phyloP scores from a whole-genome alignment of 1,140 invertebrate genomes.

The Macrosteles quadrilineatus region DNA sequence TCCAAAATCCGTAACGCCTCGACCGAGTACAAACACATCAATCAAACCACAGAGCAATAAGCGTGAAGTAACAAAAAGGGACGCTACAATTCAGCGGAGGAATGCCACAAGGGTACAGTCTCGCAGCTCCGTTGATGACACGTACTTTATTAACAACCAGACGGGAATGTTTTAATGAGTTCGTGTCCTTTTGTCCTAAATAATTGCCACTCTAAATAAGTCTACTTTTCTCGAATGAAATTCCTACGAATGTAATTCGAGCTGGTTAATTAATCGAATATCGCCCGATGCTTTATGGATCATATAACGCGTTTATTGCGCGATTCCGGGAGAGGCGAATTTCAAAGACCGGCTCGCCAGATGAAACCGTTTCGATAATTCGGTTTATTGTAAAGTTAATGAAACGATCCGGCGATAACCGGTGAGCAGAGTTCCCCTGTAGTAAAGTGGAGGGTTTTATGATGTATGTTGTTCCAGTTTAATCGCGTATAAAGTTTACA shows the following conservation, averaged over 20 bases:
- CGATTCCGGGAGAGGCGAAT: too few relatives aligned
- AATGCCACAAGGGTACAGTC: background rate
- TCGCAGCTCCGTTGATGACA: background rate
- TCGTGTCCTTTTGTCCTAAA: conserved; percentile 6
- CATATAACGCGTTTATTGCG: too few relatives aligned
- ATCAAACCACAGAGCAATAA: background rate
- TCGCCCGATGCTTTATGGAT: too few relatives aligned
- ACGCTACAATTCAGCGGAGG: background rate
- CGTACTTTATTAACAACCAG: conserved; percentile 1
- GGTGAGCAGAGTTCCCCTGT: too few relatives aligned
- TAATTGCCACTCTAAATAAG: background rate
- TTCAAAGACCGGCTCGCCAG: too few relatives aligned
- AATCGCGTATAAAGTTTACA: too few relatives aligned
- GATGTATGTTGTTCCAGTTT: too few relatives aligned
- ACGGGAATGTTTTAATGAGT: conserved; percentile 4
- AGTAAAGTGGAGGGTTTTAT: too few relatives aligned
- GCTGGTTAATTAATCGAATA: background rate
- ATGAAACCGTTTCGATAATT: too few relatives aligned
- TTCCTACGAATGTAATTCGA: background rate
- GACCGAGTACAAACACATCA: background rate
- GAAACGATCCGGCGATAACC: too few relatives aligned
- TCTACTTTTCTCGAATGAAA: conserved; percentile 2
- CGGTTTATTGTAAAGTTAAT: too few relatives aligned
- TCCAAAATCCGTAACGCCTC: background rate
- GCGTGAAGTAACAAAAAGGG: background rate